phyloP scores from a whole-genome alignment of 1,140 invertebrate genomes.

The Odontomachus brunneus region DNA sequence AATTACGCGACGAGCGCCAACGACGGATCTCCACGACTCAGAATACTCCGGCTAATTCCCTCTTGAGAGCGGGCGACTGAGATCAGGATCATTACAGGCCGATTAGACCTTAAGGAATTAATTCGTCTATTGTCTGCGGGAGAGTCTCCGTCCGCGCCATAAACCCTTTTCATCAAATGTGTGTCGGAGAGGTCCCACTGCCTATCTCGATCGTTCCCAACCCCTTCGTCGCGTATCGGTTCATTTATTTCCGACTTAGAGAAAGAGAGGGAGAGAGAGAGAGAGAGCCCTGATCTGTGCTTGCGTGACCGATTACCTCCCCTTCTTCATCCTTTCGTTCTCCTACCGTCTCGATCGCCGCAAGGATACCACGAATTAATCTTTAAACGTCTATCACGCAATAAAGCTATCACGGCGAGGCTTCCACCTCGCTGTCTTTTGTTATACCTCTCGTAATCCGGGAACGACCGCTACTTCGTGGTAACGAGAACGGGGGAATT shows the following conservation, averaged over 20 bases:
- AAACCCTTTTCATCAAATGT: constrained; percentile 80
- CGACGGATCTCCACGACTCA: constrained; percentile 55
- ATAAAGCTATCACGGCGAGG: constrained; percentile 47
- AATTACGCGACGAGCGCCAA: constrained; percentile 69
- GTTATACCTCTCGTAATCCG: constrained; percentile 43
- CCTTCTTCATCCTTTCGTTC: neutral
- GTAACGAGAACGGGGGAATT: constrained; percentile 14
- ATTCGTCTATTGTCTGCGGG: constrained; percentile 80
- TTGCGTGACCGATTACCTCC: constrained; percentile 70
- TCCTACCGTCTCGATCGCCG: constrained; percentile 53
- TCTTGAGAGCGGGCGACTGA: constrained; percentile 46
- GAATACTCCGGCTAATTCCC: constrained; percentile 69
- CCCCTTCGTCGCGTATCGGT: constrained; percentile 64
- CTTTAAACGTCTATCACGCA: constrained; percentile 69
- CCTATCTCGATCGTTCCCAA: constrained; percentile 59
- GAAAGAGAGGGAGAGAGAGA: constrained; percentile 7
- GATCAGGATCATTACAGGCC: constrained; percentile 79
- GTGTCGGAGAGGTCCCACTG: constrained; percentile 60
- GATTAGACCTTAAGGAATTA: constrained; percentile 81
- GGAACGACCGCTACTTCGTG: constrained; percentile 13
- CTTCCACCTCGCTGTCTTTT: constrained; percentile 38
- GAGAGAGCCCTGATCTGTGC: constrained; percentile 62
- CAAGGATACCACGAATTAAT: constrained; percentile 60
- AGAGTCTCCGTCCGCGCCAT: constrained; percentile 79
- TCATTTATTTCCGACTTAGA: constrained; percentile 70